Conservation (phyloP, 2,888 invertebrate genomes). For the Hirtodrosophila trivittata region DNA sequence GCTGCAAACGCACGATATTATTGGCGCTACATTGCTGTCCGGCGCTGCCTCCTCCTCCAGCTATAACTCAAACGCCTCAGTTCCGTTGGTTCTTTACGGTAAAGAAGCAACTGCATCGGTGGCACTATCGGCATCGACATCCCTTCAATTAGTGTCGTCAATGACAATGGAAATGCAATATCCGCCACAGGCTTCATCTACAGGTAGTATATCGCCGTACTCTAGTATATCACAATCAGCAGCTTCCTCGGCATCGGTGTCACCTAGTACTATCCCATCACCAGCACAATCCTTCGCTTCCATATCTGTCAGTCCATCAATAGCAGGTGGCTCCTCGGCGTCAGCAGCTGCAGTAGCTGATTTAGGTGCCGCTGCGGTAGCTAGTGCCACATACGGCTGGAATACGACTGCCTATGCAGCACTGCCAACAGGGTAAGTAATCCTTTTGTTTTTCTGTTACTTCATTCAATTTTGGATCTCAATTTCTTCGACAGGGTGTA, state of each 20-base stretch:
- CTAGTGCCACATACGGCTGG: conserved; percentile 79
- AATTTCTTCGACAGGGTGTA: not conserved
- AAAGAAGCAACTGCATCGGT: conserved; percentile 44
- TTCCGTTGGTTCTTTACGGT: conserved; percentile 41
- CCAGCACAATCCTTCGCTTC: conserved; percentile 82
- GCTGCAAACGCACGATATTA: conserved; percentile 56
- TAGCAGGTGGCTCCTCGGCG: conserved; percentile 59
- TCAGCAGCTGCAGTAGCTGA: conserved; percentile 68
- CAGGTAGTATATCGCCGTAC: conserved; percentile 82
- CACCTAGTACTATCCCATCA: conserved; percentile 83
- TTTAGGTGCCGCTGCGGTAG: conserved; percentile 76
- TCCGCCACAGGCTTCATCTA: conserved; percentile 83
- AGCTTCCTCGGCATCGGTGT: conserved; percentile 82
- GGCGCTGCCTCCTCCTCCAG: conserved; percentile 38
- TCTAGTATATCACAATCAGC: conserved; percentile 82
- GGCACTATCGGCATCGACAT: conserved; percentile 41
- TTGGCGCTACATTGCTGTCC: conserved; percentile 58
- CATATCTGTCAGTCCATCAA: conserved; percentile 77
- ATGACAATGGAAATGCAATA: conserved; percentile 82
- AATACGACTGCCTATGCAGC: conserved; percentile 78
- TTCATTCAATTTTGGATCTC: not conserved
- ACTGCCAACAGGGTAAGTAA: conserved; percentile 80
- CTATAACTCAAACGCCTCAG: conserved; percentile 34
- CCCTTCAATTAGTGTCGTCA: conserved; percentile 42
- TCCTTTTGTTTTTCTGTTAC: not conserved